These are phyloP conservation scores for Henricia sp. DNA, from an alignment of 53 echinoderm and acorn worm genomes.

Conservation along the genomic window DNA sequence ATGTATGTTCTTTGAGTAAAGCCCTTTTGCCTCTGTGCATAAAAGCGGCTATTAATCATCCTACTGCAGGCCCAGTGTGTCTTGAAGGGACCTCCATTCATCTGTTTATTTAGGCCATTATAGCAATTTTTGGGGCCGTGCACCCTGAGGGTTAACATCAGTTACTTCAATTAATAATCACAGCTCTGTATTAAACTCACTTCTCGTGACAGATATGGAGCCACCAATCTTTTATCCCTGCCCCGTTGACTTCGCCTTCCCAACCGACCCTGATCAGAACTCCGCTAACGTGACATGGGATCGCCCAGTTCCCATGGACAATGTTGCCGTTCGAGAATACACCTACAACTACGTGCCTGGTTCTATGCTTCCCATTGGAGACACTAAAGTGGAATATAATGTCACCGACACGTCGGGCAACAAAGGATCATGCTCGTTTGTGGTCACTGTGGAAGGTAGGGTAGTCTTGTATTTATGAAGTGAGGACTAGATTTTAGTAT, in stretches of 20 bases:
- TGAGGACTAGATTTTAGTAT: background rate
- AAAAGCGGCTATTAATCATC: background rate
- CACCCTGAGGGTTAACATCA: background rate
- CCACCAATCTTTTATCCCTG: background rate
- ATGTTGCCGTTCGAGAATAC: background rate
- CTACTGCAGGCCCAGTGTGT: too few relatives aligned
- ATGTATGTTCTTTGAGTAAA: too few relatives aligned
- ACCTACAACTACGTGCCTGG: slow-evolving; percentile 13
- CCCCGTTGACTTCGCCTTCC: background rate
- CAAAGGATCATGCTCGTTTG: slow-evolving; percentile 29
- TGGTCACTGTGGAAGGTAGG: slow-evolving; percentile 41
- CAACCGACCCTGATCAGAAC: slow-evolving; percentile 10
- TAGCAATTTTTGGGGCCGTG: background rate
- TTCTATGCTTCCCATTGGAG: slow-evolving; percentile 12
- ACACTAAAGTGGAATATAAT: slow-evolving; percentile 35
- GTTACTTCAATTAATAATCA: background rate
- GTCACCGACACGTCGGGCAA: slow-evolving; percentile 34
- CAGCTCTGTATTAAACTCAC: too few relatives aligned
- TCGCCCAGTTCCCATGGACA: background rate
- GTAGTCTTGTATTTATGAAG: too few relatives aligned
- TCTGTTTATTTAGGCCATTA: too few relatives aligned
- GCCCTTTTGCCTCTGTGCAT: background rate
- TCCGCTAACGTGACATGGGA: slow-evolving; percentile 10
- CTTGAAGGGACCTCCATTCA: too few relatives aligned
- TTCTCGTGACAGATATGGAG: background rate